Evolutionary conservation across 2,888 invertebrate species (phyloP).

Genomic region (Lasioglossum malachurum): DNA sequence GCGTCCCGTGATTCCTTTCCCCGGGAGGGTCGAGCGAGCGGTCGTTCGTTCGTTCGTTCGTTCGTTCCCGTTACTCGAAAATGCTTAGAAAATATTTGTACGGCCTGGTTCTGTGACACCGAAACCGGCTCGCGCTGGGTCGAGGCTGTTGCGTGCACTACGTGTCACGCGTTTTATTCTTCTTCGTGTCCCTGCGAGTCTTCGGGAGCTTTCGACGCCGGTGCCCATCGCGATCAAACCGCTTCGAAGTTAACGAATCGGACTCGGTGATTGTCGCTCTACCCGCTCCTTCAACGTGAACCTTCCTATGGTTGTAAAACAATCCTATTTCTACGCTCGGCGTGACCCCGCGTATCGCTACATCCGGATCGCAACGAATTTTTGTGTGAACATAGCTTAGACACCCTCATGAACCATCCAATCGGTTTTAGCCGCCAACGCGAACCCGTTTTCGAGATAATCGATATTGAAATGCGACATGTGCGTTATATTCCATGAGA

Average conservation of each 20-base stretch:
- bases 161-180: background rate
- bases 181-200: background rate
- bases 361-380: too few species aligned
- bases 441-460: too few species aligned
- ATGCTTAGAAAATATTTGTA: constrained; percentile 63
- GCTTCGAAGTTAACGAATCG: background rate
- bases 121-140: constrained; percentile 28
- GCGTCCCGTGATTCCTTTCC: constrained; percentile 22
- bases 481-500: too few species aligned
- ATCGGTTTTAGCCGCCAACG: too few species aligned
- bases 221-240: background rate
- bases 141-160: background rate
- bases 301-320: too few species aligned
- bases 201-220: background rate
- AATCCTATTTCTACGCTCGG: too few species aligned
- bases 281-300: too few species aligned
- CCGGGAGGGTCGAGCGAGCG: constrained; percentile 19
- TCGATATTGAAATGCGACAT: too few species aligned
- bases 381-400: too few species aligned
- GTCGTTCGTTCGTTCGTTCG: background rate
- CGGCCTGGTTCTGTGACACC: constrained; percentile 59
- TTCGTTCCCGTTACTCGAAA: constrained; percentile 63
- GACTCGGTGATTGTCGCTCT: too few species aligned
- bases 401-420: too few species aligned
- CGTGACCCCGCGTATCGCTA: too few species aligned